Base-by-base conservation (phyloP, 2,113 vertebrate genomes). In the Cairina moschata region DNA sequence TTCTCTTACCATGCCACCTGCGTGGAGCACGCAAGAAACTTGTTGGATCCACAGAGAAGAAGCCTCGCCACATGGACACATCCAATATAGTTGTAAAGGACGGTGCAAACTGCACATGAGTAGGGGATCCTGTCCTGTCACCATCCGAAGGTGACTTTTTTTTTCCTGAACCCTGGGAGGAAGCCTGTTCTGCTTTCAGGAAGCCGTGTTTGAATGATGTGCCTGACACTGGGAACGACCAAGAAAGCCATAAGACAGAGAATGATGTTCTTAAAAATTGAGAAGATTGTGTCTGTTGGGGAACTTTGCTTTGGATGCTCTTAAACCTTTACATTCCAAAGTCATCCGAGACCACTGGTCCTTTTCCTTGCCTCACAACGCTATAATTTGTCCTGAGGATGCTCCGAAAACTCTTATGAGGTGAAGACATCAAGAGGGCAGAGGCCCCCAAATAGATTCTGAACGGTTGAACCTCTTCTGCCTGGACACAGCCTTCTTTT, bases 281-380 rank as follows among this genome's bases (percentile, higher is more conserved):
- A 75, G 72, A 90, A 86, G 66, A 89, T 31, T 17, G 28, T 46
- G 18, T 36, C 58, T 83, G 52, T 8, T 58, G 52, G 40, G n/a
- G 31, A 80, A 52, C 82, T 80, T 65, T 44, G 32, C 62, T 66
- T 38, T 72, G 62, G 67, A 75, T 71, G 73, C 62, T 71, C 77
- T 72, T 71, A 83, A 82, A 93, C 17, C 26, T 84, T 87, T 67
- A 88, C 95, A 95, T 95, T 97, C 86, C 94, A 91, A 92, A 92
- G 16, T 40, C 75, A 93, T 91, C 75, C 3, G 7, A 60, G 81
- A 83, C 38, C 60, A 36, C 12, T 75, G 29, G 16, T 55, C 31
- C 25, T 85, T 89, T 89, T 85, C 34, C 32, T 94, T 79, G 55
- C 83, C 62, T 74, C 50, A 54, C 12, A 46, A 13, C 31, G 28